Evolutionary conservation across 2,888 invertebrate genomes (phyloP).

Genomic region (Holacanthella duospinosa): DNA sequence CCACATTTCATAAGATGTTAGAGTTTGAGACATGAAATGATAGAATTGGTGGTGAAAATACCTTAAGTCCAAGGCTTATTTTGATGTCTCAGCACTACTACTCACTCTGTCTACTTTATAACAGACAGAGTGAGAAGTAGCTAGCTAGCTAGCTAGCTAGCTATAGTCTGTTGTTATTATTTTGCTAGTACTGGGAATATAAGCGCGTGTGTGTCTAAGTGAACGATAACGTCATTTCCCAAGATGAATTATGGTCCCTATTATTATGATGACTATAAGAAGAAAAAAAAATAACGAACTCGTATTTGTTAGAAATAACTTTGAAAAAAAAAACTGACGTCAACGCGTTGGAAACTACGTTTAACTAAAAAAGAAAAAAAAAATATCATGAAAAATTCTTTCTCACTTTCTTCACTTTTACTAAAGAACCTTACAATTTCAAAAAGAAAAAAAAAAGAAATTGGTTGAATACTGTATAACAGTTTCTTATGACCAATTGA

Average conservation of each 20-base stretch:
- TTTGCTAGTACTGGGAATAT: neutral
- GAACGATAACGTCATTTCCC: conserved; percentile 1
- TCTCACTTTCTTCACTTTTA: neutral
- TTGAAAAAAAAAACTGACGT: neutral
- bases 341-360: neutral
- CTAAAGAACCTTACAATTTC: neutral
- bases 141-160: too few species aligned
- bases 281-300: neutral
- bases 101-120: too few species aligned
- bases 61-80: too few species aligned
- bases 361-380: neutral
- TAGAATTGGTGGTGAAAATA: too few species aligned
- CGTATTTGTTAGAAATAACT: neutral
- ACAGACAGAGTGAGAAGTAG: too few species aligned
- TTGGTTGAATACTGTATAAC: too few species aligned
- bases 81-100: too few species aligned
- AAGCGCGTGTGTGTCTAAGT: neutral
- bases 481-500: too few species aligned
- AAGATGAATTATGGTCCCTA: neutral
- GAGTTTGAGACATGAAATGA: too few species aligned
- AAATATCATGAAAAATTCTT: neutral
- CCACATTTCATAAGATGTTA: too few species aligned
- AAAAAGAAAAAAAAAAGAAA: neutral
- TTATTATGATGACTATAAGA: neutral
- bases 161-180: neutral